Percentiles rank a stretch among this genome's conserved stretches.
Conservation (phyloP, 2,797 vertebrate genomes). For the Microchirus variegatus region DNA sequence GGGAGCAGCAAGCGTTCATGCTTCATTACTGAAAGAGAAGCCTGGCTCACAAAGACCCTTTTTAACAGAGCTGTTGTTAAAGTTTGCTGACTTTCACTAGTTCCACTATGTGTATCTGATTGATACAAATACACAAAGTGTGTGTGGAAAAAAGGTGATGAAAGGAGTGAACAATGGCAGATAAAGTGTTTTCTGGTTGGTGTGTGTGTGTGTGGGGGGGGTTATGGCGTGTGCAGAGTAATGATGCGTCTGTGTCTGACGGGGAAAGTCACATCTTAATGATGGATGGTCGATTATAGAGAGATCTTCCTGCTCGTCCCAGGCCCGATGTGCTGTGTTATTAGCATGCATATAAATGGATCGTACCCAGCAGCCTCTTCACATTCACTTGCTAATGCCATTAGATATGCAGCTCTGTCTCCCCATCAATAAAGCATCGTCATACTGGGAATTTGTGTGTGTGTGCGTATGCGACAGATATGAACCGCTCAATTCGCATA, state of each 20-base stretch:
- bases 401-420: constrained; percentile 62
- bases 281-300: constrained; percentile 72
- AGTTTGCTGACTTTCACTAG: constrained; percentile 51
- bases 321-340: constrained; percentile 64
- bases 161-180: constrained; percentile 40
- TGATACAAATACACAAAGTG: constrained; percentile 26
- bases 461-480: constrained; percentile 33
- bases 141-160: constrained; percentile 38
- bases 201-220: constrained; percentile 21
- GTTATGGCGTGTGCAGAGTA: constrained; percentile 45
- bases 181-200: constrained; percentile 29
- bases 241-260: constrained; percentile 62
- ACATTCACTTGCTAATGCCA: constrained; percentile 50
- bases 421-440: constrained; percentile 63
- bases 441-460: constrained; percentile 45
- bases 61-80: constrained; percentile 46
- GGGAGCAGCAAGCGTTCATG: constrained; percentile 24
- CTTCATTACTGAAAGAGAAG: constrained; percentile 51
- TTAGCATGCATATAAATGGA: constrained; percentile 75
- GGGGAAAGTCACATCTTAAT: constrained; percentile 63
- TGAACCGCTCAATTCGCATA: constrained; percentile 40
- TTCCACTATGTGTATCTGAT: constrained; percentile 15
- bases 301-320: constrained; percentile 59
- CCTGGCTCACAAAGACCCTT: constrained; percentile 45
- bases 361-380: constrained; percentile 65